These are phyloP conservation scores for Sebastes fasciatus DNA, from an alignment of 2,113 vertebrate species.

Conservation along the genomic window DNA sequence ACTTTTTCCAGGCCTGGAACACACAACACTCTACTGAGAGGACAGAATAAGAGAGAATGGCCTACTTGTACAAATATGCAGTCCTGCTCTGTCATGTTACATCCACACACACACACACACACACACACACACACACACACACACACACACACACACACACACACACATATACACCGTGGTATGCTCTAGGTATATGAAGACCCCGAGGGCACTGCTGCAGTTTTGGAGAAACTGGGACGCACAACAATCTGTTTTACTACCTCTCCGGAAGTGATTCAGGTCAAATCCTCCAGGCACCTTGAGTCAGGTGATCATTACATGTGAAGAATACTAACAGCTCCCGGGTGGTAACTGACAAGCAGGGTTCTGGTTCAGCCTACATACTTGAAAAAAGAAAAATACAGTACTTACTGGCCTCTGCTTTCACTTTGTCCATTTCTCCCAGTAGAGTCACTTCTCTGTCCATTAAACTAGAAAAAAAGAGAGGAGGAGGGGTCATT, in stretches of 20 bases:
- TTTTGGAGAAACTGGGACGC: slow-evolving; percentile 52
- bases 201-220: slow-evolving; percentile 34
- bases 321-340: slow-evolving; percentile 33
- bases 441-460: slow-evolving; percentile 92
- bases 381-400: slow-evolving; percentile 13
- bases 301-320: slow-evolving; percentile 59
- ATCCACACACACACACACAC: background rate
- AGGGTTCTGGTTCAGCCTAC: slow-evolving; percentile 5
- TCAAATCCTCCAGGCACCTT: slow-evolving; percentile 44
- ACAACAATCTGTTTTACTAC: slow-evolving; percentile 37
- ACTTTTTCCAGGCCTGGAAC: slow-evolving; percentile 70
- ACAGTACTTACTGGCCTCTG: slow-evolving; percentile 91
- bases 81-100: slow-evolving; percentile 76
- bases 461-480: slow-evolving; percentile 91
- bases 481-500: background rate
- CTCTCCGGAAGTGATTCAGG: slow-evolving; percentile 51
- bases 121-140: background rate
- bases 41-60: slow-evolving; percentile 68
- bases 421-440: slow-evolving; percentile 99
- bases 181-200: slow-evolving; percentile 34
- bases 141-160: background rate
- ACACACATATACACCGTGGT: background rate
- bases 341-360: slow-evolving; percentile 13
- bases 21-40: slow-evolving; percentile 56
- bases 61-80: slow-evolving; percentile 81